Percentiles rank a stretch among this genome's conserved stretches.
phyloP scores from a whole-genome alignment of 2,888 invertebrate species.

The Synanthedon andrenaeformis region DNA sequence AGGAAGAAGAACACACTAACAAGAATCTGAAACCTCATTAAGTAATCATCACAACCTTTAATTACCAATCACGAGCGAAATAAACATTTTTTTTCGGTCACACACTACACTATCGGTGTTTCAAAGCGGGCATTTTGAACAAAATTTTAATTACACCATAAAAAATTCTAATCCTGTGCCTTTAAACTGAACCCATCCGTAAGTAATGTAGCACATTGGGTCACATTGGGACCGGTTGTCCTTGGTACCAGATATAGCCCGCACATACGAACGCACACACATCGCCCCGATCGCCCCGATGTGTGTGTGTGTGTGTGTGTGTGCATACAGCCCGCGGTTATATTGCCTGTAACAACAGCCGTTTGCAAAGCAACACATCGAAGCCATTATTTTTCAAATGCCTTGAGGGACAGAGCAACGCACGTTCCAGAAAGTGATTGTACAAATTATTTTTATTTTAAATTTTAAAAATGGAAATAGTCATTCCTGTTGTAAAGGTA shows the following conservation, averaged over 20 bases:
- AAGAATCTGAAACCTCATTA: background rate
- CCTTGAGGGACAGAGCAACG: background rate
- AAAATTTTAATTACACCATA: background rate
- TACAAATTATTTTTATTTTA: no score
- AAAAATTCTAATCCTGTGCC: background rate
- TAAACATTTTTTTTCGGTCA: no score
- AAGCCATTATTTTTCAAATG: background rate
- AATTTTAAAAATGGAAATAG: no score
- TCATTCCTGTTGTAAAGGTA: no score
- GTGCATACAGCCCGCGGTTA: conserved; percentile 12
- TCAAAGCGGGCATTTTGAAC: background rate
- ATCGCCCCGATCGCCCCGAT: conserved; percentile 9
- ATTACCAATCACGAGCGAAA: background rate
- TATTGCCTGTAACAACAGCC: background rate
- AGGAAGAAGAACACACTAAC: background rate
- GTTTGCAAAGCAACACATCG: background rate
- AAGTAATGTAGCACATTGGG: conserved; percentile 49
- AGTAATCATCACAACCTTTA: background rate
- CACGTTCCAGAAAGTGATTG: no score
- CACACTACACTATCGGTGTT: background rate
- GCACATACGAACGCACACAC: conserved; percentile 12
- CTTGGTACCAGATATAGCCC: conserved; percentile 36
- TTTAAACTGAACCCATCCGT: background rate
- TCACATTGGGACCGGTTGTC: conserved; percentile 61
- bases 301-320: conserved; percentile 13